Percentiles rank a stretch among this genome's conserved stretches.
These are phyloP conservation scores for Procavia capensis DNA, from an alignment of 2,113 vertebrate species.

Conservation along the genomic window DNA sequence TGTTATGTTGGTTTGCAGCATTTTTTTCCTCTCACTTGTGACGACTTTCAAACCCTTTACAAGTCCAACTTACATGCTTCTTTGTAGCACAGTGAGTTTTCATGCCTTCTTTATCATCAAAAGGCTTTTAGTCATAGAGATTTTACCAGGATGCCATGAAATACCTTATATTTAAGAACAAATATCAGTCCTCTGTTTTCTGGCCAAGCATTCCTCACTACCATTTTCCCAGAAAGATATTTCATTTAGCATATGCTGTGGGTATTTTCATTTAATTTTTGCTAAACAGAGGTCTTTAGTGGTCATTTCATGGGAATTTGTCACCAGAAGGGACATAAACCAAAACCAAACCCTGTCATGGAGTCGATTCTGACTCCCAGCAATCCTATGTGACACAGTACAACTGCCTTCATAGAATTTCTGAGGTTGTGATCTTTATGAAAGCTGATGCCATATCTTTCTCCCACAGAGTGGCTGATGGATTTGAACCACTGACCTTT, in stretches of 20 bases:
- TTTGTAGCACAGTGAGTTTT: slow-evolving; percentile 26
- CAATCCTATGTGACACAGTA: too few species aligned
- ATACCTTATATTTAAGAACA: slow-evolving; percentile 9
- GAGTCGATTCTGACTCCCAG: too few species aligned
- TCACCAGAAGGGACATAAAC: not conserved
- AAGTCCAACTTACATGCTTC: not conserved
- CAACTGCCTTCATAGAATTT: too few species aligned
- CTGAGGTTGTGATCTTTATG: too few species aligned
- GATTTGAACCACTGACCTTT: too few species aligned
- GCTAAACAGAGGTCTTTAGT: not conserved
- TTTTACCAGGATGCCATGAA: slow-evolving; percentile 9
- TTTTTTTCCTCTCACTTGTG: too few species aligned
- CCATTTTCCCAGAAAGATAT: not conserved
- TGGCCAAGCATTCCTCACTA: not conserved
- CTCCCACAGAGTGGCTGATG: too few species aligned
- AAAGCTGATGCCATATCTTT: too few species aligned
- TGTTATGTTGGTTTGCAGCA: too few species aligned
- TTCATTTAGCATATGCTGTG: not conserved
- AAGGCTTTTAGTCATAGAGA: not conserved
- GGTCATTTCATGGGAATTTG: not conserved
- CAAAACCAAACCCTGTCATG: too few species aligned
- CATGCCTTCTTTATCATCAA: not conserved
- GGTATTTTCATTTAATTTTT: not conserved
- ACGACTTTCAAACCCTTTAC: too few species aligned
- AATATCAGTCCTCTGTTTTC: not conserved